Base-by-base conservation (phyloP, 1,140 invertebrate species). In the Dendroctonus ponderosae region DNA sequence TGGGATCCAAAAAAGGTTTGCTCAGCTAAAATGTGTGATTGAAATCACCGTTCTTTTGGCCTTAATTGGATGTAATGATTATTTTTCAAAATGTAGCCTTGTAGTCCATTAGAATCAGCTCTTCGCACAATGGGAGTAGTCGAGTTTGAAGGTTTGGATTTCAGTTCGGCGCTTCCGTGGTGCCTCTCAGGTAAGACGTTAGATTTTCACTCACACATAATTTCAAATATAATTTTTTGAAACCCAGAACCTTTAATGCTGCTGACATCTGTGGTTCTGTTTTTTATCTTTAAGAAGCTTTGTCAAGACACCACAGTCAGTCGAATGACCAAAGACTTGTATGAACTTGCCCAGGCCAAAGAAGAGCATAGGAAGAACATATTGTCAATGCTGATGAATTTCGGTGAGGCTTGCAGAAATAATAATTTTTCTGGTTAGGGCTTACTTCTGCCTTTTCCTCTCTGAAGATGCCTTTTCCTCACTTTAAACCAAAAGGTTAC, bases 41-140 rank as follows among this genome's bases (percentile, higher is more conserved):
- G 3, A 26, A 26, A 26, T 26, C 26, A 26, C 26, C 26, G 26
- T 26, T 26, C 26, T 26, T 26, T 26, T 26, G 26, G 1, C 26
- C 3, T 26, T 26, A 26, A 26, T 26, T 26, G 26, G 26, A 26
- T 26, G 26, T 26, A 26, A 26, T 26, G 26, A 26, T 26, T 26
- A 1, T 1, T 26, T 26, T 26, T 26, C 26, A 26, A 26, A 26
- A 26, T 26, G 26, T 38, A 67, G 66, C 37, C 14, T 26, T 67
- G 66, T 42, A 42, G 41, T 12, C 42, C 40, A 7, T n/a, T 67
- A 7, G 66, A 67, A 48, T 40, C n/a, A 15, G 9, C 38, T 6
- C 40, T 61, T 41, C 50, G 66, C 3, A 56, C 51, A 39, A n/a
- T 62, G 49, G 66, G 66, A n/a, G n/a, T 67, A 8, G 15, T 67